A percentile compares a stretch with the other conserved stretches of the same genome.
These are phyloP conservation scores for Rousettus leschenaultii DNA, from an alignment of 2,113 vertebrate genomes.

Conservation along the genomic window DNA sequence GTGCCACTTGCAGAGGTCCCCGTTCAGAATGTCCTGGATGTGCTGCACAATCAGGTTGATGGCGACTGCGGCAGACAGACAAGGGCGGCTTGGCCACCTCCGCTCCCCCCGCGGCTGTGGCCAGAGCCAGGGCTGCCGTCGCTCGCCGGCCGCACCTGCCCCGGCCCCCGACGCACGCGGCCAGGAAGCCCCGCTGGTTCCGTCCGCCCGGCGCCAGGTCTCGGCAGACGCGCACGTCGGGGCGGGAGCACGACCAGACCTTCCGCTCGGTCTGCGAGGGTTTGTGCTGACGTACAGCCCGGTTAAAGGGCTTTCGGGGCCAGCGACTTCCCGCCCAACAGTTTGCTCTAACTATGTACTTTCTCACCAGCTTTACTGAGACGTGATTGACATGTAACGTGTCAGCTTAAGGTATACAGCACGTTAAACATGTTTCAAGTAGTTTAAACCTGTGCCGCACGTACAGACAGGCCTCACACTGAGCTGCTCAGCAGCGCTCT, in stretches of 20 bases:
- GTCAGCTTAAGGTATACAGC: neutral
- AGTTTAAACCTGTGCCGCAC: neutral
- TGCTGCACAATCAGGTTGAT: slow-evolving; percentile 99
- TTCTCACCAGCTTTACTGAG: neutral
- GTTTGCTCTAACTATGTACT: rapidly evolving
- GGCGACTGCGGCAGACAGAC: slow-evolving; percentile 84
- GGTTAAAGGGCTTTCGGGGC: too few relatives aligned
- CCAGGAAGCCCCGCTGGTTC: neutral
- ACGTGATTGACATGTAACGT: rapidly evolving
- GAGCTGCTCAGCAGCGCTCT: rapidly evolving
- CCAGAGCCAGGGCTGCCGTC: rapidly evolving
- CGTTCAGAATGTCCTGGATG: slow-evolving; percentile 96
- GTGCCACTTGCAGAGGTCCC: slow-evolving; percentile 96
- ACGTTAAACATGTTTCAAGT: neutral
- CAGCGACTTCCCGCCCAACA: neutral
- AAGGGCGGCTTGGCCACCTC: rapidly evolving
- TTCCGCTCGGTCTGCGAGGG: rapidly evolving
- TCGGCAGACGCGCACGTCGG: rapidly evolving
- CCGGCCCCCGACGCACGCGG: rapidly evolving
- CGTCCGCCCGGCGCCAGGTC: rapidly evolving
- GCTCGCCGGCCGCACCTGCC: neutral
- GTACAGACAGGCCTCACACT: too few relatives aligned
- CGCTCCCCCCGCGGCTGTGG: rapidly evolving
- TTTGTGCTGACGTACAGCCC: neutral
- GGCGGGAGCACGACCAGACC: neutral